Conservation (phyloP, 2,113 vertebrate genomes). For the Pomatorhinus ruficollis region DNA sequence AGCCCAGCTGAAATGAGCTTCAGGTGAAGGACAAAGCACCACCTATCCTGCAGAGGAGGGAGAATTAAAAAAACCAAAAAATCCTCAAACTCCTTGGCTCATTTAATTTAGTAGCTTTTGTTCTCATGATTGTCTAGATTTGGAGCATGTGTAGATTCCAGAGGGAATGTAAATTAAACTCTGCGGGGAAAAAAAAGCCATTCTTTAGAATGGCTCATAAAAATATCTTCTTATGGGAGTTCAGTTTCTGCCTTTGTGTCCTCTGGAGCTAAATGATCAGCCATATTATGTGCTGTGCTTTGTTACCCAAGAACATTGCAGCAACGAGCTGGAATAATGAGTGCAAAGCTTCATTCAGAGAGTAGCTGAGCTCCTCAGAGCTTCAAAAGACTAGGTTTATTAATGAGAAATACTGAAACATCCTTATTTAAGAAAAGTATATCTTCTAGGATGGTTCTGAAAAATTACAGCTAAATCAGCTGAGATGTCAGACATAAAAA, state of each 20-base stretch:
- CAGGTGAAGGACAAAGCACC: background rate
- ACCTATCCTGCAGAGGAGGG: background rate
- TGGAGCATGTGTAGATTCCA: background rate
- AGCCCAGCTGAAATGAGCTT: background rate
- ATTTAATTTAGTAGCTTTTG: background rate
- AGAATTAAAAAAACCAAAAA: background rate
- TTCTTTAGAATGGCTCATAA: background rate
- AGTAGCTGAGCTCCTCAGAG: background rate
- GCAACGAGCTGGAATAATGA: background rate
- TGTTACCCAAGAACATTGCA: conserved; percentile 18
- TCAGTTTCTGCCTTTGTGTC: background rate
- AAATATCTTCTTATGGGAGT: background rate
- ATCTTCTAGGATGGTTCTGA: background rate
- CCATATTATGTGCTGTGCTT: conserved; percentile 4
- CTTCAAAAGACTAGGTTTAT: background rate
- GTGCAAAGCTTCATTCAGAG: background rate
- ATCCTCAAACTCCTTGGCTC: background rate
- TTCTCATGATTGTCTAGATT: background rate
- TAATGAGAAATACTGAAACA: background rate
- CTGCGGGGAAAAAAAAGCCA: background rate
- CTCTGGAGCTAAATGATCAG: conserved; percentile 6
- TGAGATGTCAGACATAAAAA: background rate
- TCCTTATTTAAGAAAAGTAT: background rate
- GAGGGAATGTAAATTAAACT: background rate
- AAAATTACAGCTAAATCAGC: background rate